Base-by-base conservation (phyloP, 2,113 vertebrate species). In the Ploceus nigricollis region DNA sequence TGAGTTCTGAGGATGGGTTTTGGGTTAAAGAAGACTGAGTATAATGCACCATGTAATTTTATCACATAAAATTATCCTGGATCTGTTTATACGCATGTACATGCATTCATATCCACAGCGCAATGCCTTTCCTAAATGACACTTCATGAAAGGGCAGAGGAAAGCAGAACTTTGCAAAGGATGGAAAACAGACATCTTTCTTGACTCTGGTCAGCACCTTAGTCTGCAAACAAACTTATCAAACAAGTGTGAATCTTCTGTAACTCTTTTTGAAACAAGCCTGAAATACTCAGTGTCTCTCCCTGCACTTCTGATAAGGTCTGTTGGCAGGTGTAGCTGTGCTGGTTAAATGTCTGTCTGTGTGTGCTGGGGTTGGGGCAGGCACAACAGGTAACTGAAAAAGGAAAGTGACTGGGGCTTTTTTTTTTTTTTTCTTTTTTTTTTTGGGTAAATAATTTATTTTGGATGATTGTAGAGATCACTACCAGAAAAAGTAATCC, bases 11-110 rank as follows among this genome's bases (percentile, higher is more conserved):
- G 53, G 13, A 19, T n/a, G 60, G 18, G 10, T 44, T 77, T 44
- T 10, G 15, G 15, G 50, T 82, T 63, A 85, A 75, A 85, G 30
- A 77, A 65, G 37, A 21, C 9, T 22, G 31, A 54, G 21, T 37
- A 33, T 39, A 40, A 86, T 48, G 20, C 22, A 21, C 20, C 21
- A 24, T 4, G 19, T 5, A 76, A 15, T 31, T 40, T 40, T 40
- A 40, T 40, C 40, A 0, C 3, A 6, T 35, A 71, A 89, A 83
- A 83, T 21, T 61, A 30, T 53, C 40, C 28, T 0, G 0, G 6
- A 7, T 61, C 17, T 77, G 25, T 61, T 60, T 51, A 20, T 25
- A 28, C 27, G 61, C 3, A 15, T 12, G 18, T 35, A 27, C 23
- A 25, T 16, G 7, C 22, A 30, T 15, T 22, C 9, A 51, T 22